These are phyloP conservation scores for Ectropis grisescens DNA, from an alignment of 1,140 invertebrate species.

Conservation along the genomic window DNA sequence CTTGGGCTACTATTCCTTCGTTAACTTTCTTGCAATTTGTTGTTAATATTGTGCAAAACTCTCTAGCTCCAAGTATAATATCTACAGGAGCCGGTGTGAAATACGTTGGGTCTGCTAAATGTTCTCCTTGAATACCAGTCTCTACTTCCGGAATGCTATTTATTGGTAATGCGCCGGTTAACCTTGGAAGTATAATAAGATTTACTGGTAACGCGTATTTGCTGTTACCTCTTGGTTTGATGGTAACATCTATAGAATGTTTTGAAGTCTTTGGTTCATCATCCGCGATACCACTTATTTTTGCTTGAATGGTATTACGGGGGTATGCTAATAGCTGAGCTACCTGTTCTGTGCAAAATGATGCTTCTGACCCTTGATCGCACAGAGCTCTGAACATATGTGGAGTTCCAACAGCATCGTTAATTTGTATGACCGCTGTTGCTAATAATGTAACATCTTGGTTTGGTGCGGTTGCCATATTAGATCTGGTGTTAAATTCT, in stretches of 20 bases:
- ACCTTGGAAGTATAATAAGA: background rate
- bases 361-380: constrained; percentile 6
- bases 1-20: constrained; percentile 17
- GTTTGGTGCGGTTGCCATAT: no score
- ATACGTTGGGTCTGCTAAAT: constrained; percentile 15
- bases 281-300: constrained; percentile 5
- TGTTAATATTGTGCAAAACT: constrained; percentile 20
- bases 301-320: constrained; percentile 1
- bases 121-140: constrained; percentile 3
- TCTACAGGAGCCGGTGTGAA: constrained; percentile 15
- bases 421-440: constrained; percentile 2
- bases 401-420: constrained; percentile 1
- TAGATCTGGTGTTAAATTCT: no score
- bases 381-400: constrained; percentile 3
- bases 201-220: background rate
- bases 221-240: constrained; percentile 3
- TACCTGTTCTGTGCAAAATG: constrained; percentile 5
- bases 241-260: constrained; percentile 2
- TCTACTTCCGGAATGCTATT: background rate
- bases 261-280: constrained; percentile 2
- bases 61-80: constrained; percentile 16
- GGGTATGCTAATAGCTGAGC: constrained; percentile 4
- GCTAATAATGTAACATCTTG: background rate
- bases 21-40: constrained; percentile 10
- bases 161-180: background rate